Percentiles rank a stretch among this genome's conserved stretches.
Evolutionary conservation across 1,140 invertebrate genomes (phyloP).

Genomic region (Drosophila tani): DNA sequence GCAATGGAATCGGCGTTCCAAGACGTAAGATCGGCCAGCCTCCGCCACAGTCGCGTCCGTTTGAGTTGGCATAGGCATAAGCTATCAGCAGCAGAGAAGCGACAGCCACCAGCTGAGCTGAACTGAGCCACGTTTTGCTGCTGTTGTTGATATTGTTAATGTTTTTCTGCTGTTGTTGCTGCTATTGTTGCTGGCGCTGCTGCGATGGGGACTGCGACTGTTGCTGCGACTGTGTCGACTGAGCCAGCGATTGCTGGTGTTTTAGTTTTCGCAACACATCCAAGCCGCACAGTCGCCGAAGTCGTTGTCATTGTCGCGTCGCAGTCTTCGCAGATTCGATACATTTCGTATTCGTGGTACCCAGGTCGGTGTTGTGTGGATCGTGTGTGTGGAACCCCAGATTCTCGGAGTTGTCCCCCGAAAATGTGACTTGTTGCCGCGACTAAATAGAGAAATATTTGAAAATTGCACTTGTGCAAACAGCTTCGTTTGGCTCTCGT

Average conservation of each 20-base stretch:
- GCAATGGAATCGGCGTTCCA: background rate
- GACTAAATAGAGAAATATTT: conserved; percentile 26
- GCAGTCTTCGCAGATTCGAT: background rate
- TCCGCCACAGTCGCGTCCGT: conserved; percentile 31
- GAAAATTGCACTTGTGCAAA: conserved; percentile 38
- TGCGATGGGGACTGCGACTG: conserved; percentile 25
- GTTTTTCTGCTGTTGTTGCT: conserved; percentile 17
- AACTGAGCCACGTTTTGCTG: conserved; percentile 51
- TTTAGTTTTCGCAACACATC: conserved; percentile 80
- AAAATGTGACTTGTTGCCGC: conserved; percentile 59
- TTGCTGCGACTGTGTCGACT: conserved; percentile 44
- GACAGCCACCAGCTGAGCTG: conserved; percentile 40
- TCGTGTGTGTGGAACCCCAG: conserved; percentile 22
- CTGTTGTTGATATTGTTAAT: conserved; percentile 41
- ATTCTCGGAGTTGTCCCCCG: conserved; percentile 3
- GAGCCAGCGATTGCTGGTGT: conserved; percentile 49
- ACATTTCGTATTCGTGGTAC: conserved; percentile 7
- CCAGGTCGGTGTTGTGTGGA: conserved; percentile 21
- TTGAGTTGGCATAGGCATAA: background rate
- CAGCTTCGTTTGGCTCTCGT: conserved; percentile 29
- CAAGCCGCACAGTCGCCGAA: conserved; percentile 70
- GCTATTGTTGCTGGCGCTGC: conserved; percentile 3
- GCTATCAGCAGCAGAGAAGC: conserved; percentile 31
- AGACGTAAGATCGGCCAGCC: background rate
- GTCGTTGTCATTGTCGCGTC: conserved; percentile 36